These are phyloP conservation scores for Brachyopa scutellaris DNA, from an alignment of 2,888 invertebrate species.

Conservation along the genomic window DNA sequence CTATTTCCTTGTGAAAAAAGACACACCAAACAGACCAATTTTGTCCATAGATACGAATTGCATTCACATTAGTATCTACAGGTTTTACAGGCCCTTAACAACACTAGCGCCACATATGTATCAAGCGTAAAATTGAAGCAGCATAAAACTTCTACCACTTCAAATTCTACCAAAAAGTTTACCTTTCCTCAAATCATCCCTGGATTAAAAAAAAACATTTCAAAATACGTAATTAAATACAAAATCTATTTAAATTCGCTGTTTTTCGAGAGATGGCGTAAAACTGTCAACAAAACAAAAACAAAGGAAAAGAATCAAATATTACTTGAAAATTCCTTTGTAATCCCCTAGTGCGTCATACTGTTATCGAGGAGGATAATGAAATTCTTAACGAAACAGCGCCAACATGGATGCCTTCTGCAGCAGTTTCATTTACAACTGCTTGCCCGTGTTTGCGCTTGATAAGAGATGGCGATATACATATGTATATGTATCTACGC, in stretches of 20 bases:
- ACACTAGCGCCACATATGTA: no score
- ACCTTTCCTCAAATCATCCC: no score
- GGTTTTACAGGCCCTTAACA: no score
- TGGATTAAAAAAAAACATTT: no score
- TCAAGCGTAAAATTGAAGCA: no score
- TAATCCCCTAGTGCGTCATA: constrained; percentile 28
- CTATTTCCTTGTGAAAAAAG: no score
- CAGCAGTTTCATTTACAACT: constrained; percentile 48
- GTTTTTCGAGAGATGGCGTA: neutral
- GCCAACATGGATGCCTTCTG: constrained; percentile 51
- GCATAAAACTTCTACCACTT: no score
- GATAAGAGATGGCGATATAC: constrained; percentile 64
- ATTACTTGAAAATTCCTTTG: constrained; percentile 6
- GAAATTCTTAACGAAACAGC: constrained; percentile 44
- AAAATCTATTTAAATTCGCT: neutral
- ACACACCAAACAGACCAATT: no score
- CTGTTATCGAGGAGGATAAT: constrained; percentile 44
- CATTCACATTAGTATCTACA: no score
- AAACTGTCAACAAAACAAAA: neutral
- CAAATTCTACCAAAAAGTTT: no score
- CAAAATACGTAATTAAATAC: no score
- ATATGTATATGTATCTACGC: constrained; percentile 1
- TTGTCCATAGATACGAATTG: no score
- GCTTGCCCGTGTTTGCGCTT: constrained; percentile 41
- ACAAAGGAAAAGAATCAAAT: constrained; percentile 23